Conservation (phyloP, 2,888 invertebrate genomes). For the Agrochola lychnidis region DNA sequence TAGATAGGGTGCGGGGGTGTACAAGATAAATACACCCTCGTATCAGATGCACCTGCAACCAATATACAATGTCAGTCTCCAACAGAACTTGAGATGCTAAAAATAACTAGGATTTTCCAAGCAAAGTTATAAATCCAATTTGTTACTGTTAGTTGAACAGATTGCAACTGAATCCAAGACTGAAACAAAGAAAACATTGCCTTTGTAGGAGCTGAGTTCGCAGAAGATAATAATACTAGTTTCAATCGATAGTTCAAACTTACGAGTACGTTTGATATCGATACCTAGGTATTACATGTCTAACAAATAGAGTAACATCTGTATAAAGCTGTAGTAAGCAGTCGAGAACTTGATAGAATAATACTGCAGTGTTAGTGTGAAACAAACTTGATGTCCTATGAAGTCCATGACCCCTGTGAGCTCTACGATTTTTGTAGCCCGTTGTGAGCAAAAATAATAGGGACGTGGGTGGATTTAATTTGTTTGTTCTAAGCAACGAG, state of each 20-base stretch:
- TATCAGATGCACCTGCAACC: slow-evolving; percentile 12
- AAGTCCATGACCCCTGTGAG: slow-evolving; percentile 53
- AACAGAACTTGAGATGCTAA: background rate
- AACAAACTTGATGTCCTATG: slow-evolving; percentile 37
- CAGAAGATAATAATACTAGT: slow-evolving; percentile 28
- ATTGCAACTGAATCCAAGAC: slow-evolving; percentile 34
- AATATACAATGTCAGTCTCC: slow-evolving; percentile 12
- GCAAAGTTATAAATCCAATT: slow-evolving; percentile 41
- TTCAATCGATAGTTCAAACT: slow-evolving; percentile 22
- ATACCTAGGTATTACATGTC: slow-evolving; percentile 31
- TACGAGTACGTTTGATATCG: slow-evolving; percentile 18
- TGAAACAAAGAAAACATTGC: slow-evolving; percentile 44
- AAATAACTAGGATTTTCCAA: slow-evolving; percentile 12
- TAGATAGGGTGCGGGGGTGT: slow-evolving; percentile 13
- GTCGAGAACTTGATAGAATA: background rate
- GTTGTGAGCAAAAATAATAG: slow-evolving; percentile 40
- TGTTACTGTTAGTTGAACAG: slow-evolving; percentile 34
- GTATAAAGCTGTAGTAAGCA: slow-evolving; percentile 24
- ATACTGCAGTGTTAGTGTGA: slow-evolving; percentile 21
- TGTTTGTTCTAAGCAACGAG: slow-evolving; percentile 43
- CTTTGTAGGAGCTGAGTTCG: slow-evolving; percentile 20
- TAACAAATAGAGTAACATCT: slow-evolving; percentile 31
- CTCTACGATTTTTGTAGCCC: slow-evolving; percentile 32
- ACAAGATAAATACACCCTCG: slow-evolving; percentile 5
- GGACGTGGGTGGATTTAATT: slow-evolving; percentile 42